A percentile compares a stretch with the other conserved stretches of the same genome.
phyloP scores from a whole-genome alignment of 1,140 invertebrate genomes.

The Dinothrombium tinctorium region DNA sequence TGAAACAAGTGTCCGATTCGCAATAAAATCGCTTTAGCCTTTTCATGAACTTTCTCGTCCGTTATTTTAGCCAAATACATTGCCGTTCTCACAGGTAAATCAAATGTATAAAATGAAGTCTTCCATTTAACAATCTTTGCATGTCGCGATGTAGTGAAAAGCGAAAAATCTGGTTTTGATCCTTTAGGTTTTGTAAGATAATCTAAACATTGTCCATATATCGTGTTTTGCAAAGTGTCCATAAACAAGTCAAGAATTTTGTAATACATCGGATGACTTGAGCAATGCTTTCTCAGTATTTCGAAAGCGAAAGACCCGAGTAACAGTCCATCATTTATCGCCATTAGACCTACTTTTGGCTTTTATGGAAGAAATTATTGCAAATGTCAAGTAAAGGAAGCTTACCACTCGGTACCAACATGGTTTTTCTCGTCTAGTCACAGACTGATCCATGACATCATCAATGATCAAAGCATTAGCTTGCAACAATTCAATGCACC shows the following conservation, averaged over 20 bases:
- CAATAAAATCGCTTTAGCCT: conserved; percentile 61
- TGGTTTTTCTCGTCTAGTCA: conserved; percentile 48
- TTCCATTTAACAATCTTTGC: conserved; percentile 82
- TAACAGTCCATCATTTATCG: conserved; percentile 65
- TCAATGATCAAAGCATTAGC: conserved; percentile 61
- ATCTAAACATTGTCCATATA: conserved; percentile 29
- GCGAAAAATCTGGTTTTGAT: conserved; percentile 28
- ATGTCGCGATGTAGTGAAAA: conserved; percentile 51
- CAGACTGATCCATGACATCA: conserved; percentile 75
- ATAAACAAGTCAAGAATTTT: conserved; percentile 60
- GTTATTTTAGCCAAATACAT: conserved; percentile 41
- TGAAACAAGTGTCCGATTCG: conserved; percentile 92
- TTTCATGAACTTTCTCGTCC: neutral
- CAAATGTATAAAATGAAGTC: conserved; percentile 68
- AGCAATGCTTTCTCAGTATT: conserved; percentile 51
- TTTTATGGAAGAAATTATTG: conserved; percentile 16
- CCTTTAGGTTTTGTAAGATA: conserved; percentile 21
- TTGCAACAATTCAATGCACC: conserved; percentile 80
- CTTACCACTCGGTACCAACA: conserved; percentile 65
- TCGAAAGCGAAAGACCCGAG: conserved; percentile 53
- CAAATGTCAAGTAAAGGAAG: too few species aligned
- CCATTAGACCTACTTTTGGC: conserved; percentile 48
- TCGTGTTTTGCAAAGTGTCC: conserved; percentile 30
- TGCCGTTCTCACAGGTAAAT: conserved; percentile 43
- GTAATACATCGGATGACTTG: conserved; percentile 46